Conservation (phyloP, 1,140 invertebrate species). For the Ditylenchus dipsaci region DNA sequence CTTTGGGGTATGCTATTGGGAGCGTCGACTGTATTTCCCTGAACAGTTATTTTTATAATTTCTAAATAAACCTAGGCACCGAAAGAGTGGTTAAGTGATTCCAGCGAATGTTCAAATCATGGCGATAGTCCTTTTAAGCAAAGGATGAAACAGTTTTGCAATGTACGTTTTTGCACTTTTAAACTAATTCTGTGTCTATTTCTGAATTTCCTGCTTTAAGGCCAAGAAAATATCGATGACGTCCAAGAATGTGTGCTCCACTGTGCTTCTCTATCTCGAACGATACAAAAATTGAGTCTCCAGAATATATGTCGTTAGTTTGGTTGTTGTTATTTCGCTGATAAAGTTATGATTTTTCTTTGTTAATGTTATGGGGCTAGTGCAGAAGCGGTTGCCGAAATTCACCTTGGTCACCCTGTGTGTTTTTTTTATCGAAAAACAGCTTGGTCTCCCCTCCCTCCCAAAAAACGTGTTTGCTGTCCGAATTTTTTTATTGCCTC, state of each 20-base stretch:
- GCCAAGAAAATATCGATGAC: background rate
- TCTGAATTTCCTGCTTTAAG: background rate
- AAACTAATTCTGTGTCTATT: background rate
- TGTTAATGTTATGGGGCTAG: no score
- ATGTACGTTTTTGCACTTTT: background rate
- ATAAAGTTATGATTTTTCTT: no score
- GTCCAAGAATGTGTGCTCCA: slow-evolving; percentile 6
- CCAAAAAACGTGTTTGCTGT: no score
- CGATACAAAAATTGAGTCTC: background rate
- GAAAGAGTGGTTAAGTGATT: background rate
- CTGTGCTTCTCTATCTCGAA: background rate
- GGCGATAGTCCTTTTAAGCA: background rate
- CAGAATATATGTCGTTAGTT: no score
- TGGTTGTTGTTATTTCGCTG: no score
- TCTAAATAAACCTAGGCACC: background rate
- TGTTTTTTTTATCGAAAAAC: no score
- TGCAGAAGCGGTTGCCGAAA: no score
- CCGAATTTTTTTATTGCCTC: no score
- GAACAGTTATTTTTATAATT: background rate
- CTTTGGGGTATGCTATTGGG: no score
- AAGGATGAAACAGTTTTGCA: background rate
- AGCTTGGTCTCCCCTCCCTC: no score
- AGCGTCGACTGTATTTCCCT: background rate
- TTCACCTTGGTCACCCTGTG: no score
- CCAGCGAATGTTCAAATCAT: background rate